phyloP scores from a whole-genome alignment of 2,888 invertebrate genomes.

The Pachymerium ferrugineum region DNA sequence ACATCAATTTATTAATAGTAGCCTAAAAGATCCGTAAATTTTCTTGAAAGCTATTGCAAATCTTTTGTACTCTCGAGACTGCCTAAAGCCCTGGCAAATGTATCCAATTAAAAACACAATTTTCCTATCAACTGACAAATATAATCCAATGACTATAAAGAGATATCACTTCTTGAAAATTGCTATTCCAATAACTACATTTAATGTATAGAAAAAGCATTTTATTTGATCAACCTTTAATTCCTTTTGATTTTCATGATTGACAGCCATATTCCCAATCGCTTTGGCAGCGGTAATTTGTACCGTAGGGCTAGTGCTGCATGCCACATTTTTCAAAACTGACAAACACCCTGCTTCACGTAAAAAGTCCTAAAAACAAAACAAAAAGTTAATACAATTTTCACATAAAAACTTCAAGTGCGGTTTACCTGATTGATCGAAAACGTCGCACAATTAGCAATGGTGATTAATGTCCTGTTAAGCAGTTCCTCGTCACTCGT shows the following conservation, averaged over 20 bases:
- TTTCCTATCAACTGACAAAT: no score
- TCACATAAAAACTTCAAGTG: background rate
- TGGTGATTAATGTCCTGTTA: conserved; percentile 51
- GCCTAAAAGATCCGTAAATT: no score
- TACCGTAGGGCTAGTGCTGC: conserved; percentile 46
- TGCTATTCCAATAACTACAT: no score
- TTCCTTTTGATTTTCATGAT: conserved; percentile 52
- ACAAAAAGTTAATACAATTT: background rate
- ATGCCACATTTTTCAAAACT: conserved; percentile 49
- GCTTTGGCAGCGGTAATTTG: conserved; percentile 51
- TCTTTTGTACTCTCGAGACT: no score
- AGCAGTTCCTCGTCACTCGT: conserved; percentile 51
- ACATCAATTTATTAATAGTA: background rate
- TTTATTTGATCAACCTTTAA: conserved; percentile 49
- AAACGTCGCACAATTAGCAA: conserved; percentile 53
- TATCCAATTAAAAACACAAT: no score
- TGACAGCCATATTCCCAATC: conserved; percentile 53
- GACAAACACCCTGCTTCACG: conserved; percentile 52
- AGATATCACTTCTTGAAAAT: no score
- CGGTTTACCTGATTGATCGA: conserved; percentile 51
- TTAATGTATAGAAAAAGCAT: no score
- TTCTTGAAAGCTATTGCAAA: no score
- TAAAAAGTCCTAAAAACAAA: conserved; percentile 48
- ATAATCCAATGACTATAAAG: no score
- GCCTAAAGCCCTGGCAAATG: no score